Percentiles rank a stretch among this genome's conserved stretches.
Evolutionary conservation across 2,888 invertebrate species (phyloP).

Genomic region (Rutpela maculata): DNA sequence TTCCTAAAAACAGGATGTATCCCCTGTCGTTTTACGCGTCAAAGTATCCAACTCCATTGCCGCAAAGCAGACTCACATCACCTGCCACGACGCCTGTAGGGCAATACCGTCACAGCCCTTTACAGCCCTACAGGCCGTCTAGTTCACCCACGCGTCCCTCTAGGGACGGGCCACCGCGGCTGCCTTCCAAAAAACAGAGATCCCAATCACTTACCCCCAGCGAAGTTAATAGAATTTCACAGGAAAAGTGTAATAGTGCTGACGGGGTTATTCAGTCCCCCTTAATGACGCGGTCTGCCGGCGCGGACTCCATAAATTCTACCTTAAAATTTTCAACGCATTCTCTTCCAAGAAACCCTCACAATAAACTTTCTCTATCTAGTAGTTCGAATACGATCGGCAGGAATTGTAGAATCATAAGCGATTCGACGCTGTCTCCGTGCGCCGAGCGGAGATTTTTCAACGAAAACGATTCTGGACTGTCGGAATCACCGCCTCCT

Average conservation of each 20-base stretch:
- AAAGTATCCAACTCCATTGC: slow-evolving; percentile 77
- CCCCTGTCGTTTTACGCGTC: slow-evolving; percentile 85
- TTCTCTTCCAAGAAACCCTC: slow-evolving; percentile 76
- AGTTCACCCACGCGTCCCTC: slow-evolving; percentile 77
- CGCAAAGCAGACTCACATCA: slow-evolving; percentile 73
- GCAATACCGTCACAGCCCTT: slow-evolving; percentile 75
- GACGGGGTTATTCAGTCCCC: slow-evolving; percentile 81
- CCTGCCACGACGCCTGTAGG: slow-evolving; percentile 72
- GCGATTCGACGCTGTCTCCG: slow-evolving; percentile 77
- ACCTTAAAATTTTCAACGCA: slow-evolving; percentile 77
- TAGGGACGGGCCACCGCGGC: slow-evolving; percentile 73
- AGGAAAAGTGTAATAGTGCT: slow-evolving; percentile 82
- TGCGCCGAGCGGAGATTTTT: slow-evolving; percentile 79
- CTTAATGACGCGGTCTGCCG: slow-evolving; percentile 73
- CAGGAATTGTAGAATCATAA: slow-evolving; percentile 77
- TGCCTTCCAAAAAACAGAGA: slow-evolving; percentile 81
- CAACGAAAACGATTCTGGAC: slow-evolving; percentile 75
- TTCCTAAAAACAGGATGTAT: slow-evolving; percentile 88
- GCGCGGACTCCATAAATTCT: slow-evolving; percentile 66
- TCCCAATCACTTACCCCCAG: slow-evolving; percentile 87
- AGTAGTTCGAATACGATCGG: slow-evolving; percentile 73
- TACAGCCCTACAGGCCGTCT: slow-evolving; percentile 66
- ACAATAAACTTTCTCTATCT: slow-evolving; percentile 75
- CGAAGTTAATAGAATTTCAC: slow-evolving; percentile 74
- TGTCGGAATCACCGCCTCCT: slow-evolving; percentile 77